Evolutionary conservation across 2,113 vertebrate species (phyloP), one percentile per base, ranked within the genome.

Genomic region (Calidris pugnax): DNA sequence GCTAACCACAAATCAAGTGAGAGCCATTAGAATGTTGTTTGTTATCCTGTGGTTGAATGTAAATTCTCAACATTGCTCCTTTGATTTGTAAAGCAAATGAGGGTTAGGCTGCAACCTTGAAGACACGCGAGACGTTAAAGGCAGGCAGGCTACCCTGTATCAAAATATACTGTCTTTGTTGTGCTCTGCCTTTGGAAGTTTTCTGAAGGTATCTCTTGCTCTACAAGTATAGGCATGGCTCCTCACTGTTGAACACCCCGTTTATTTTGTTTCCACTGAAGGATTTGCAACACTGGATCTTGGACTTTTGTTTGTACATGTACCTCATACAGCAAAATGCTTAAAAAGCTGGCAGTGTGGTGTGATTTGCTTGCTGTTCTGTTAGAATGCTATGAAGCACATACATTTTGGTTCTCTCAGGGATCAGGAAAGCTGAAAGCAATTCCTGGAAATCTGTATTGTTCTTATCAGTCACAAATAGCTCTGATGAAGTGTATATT

Each of bases 1-100:
- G 76, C 85, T 90, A 95, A 96, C 95, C 81, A 62, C 93, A 96
- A 96, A 87, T 95, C 95, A 91, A 95, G 82, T 85, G 97, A 98
- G 86, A 87, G 85, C 95, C 66, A 68, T 95, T 94, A 95, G 95
- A 85, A 92, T 47, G 55, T 64, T 90, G 85, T 89, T 96, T 84
- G 94, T 92, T 95, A 92, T 64, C 87, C 43, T 91, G 92, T 50
- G 75, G 90, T 71, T 77, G 71, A 55, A 63, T 14, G 47, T 66
- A 78, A 82, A 93, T 96, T 92, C 85, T 95, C 93, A 62, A 10
- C 51, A 85, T 79, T 68, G 39, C 73, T 97, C 9, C 83, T 85
- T 87, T 95, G 93, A 13, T 95, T 85, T 20, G 7, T 84, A 85
- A 85, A 92, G 66, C 60, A 84, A 95, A 45, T 27, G 55, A 37